Evolutionary conservation across 2,888 invertebrate species (phyloP).

Genomic region (Doris montereyensis): DNA sequence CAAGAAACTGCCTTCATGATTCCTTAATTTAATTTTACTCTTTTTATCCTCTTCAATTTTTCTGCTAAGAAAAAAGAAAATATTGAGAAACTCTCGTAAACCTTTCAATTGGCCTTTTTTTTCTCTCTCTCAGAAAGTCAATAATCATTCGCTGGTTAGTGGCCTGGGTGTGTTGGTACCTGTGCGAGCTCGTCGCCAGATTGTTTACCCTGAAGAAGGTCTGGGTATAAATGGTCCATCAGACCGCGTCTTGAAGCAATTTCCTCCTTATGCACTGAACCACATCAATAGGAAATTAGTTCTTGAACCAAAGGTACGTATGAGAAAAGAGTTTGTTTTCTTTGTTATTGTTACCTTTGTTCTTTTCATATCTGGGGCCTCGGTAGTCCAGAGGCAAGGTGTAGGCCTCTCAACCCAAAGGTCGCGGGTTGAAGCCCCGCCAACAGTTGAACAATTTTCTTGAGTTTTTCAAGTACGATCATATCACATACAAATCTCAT

Average conservation of each 20-base stretch:
- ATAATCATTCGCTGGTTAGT: slow-evolving; percentile 64
- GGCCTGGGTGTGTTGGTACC: slow-evolving; percentile 71
- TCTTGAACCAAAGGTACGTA: slow-evolving; percentile 70
- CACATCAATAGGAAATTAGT: slow-evolving; percentile 73
- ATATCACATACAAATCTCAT: too few species aligned
- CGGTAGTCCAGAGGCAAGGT: too few species aligned
- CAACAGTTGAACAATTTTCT: too few species aligned
- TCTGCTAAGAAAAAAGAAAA: too few species aligned
- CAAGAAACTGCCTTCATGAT: too few species aligned
- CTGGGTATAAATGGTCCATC: slow-evolving; percentile 71
- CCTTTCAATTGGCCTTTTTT: too few species aligned
- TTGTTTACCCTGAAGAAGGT: slow-evolving; percentile 66
- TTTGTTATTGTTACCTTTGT: neutral
- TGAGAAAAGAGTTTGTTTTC: neutral
- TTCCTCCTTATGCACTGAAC: slow-evolving; percentile 68
- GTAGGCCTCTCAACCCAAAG: too few species aligned
- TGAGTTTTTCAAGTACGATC: neutral
- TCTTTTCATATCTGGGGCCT: neutral
- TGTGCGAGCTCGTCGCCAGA: slow-evolving; percentile 70
- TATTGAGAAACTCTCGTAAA: too few species aligned
- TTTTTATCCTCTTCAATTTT: too few species aligned
- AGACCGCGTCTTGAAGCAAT: slow-evolving; percentile 64
- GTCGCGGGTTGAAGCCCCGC: too few species aligned
- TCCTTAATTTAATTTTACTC: too few species aligned
- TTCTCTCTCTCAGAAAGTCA: slow-evolving; percentile 40